Conservation (phyloP, 30 jellyfish, hydroid and myxozoan genomes). For the Aurelia sp. region DNA sequence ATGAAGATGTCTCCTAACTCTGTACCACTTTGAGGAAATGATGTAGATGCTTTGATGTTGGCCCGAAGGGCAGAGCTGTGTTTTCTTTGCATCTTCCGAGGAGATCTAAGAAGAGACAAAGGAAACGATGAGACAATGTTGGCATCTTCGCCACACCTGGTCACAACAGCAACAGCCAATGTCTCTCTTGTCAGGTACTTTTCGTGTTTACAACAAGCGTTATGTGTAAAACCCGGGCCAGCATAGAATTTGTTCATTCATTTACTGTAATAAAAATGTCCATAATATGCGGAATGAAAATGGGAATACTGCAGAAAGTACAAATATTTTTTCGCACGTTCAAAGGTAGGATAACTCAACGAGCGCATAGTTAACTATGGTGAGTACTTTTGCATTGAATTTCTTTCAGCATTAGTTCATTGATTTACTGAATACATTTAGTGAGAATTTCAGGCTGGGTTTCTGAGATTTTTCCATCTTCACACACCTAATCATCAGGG, state of each 20-base stretch:
- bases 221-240: slow-evolving; percentile 60
- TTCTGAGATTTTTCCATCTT: too few relatives aligned
- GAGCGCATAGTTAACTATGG: too few relatives aligned
- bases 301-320: too few relatives aligned
- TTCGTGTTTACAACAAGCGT: slow-evolving; percentile 44
- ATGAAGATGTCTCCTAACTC: slow-evolving; percentile 65
- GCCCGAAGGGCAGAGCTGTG: slow-evolving; percentile 64
- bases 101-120: slow-evolving; percentile 69
- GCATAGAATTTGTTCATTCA: slow-evolving; percentile 23
- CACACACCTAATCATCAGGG: too few relatives aligned
- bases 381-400: too few relatives aligned
- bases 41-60: slow-evolving; percentile 50
- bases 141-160: slow-evolving; percentile 89
- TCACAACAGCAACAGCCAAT: slow-evolving; percentile 83
- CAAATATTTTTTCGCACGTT: too few relatives aligned
- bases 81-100: slow-evolving; percentile 58
- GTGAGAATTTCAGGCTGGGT: too few relatives aligned
- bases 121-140: slow-evolving; percentile 74
- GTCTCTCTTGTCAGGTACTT: slow-evolving; percentile 83
- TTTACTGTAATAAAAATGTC: background rate
- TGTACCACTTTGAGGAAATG: slow-evolving; percentile 53
- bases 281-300: too few relatives aligned
- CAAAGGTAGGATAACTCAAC: too few relatives aligned
- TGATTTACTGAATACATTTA: too few relatives aligned
- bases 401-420: too few relatives aligned